These are phyloP conservation scores for Mesorhabditis sp. DNA, from an alignment of 2,888 invertebrate species.

Conservation along the genomic window DNA sequence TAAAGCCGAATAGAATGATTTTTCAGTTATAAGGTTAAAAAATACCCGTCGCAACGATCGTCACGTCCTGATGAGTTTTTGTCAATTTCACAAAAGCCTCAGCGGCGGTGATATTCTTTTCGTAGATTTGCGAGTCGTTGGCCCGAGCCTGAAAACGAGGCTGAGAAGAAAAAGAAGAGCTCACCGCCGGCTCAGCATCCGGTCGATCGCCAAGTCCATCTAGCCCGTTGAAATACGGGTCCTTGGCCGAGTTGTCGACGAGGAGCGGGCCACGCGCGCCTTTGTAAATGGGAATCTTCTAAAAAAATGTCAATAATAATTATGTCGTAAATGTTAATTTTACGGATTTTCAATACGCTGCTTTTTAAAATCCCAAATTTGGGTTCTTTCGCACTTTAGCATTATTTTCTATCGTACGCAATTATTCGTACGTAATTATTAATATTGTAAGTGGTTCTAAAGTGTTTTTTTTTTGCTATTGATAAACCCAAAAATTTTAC, in stretches of 20 bases:
- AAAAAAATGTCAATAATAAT: not conserved
- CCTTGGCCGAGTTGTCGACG: conserved; percentile 28
- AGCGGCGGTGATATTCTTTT: not conserved
- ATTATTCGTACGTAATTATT: too few relatives aligned
- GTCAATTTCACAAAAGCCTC: not conserved
- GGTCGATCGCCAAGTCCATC: conserved; percentile 47
- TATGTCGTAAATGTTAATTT: too few relatives aligned
- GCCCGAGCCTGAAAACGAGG: not conserved
- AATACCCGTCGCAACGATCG: not conserved
- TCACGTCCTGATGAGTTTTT: not conserved
- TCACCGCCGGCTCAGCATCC: conserved; percentile 31
- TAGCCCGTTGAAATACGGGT: conserved; percentile 39
- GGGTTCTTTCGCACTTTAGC: too few relatives aligned
- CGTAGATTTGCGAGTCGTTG: not conserved
- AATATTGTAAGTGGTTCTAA: too few relatives aligned
- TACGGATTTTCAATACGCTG: too few relatives aligned
- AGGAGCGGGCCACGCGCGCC: conserved; percentile 49
- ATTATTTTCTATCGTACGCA: too few relatives aligned
- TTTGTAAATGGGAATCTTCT: conserved; percentile 50
- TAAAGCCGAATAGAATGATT: conserved; percentile 5
- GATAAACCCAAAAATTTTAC: too few relatives aligned
- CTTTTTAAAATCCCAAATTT: too few relatives aligned
- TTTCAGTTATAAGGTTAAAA: too few relatives aligned
- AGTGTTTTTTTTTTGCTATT: too few relatives aligned
- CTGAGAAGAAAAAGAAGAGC: not conserved